Percentiles rank a stretch among this genome's conserved stretches.
phyloP scores from a whole-genome alignment of 1,140 invertebrate genomes.

The Tetraneura akinire region DNA sequence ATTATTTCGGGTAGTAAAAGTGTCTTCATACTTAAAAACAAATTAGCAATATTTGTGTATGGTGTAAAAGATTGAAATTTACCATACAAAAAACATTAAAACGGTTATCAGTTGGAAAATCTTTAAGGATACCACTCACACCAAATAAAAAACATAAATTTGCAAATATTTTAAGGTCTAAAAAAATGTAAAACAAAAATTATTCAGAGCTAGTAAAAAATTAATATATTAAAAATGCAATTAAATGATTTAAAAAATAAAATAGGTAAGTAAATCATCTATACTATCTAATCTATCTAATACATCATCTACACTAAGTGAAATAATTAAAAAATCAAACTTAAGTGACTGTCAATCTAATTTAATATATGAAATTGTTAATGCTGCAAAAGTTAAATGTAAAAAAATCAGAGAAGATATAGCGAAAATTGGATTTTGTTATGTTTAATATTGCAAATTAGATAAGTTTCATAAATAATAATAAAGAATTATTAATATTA shows the following conservation, averaged over 20 bases:
- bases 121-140: background rate
- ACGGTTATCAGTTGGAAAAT: background rate
- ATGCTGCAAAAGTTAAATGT: background rate
- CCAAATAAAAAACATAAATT: background rate
- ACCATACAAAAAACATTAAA: background rate
- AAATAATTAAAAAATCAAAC: background rate
- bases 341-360: background rate
- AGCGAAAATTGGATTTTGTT: slow-evolving; percentile 2
- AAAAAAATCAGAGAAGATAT: background rate
- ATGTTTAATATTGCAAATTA: slow-evolving; percentile 9
- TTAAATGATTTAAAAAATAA: no score
- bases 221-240: background rate
- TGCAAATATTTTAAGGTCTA: background rate
- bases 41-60: background rate
- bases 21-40: no score
- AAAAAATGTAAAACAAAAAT: background rate
- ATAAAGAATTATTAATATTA: background rate
- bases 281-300: no score
- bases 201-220: background rate
- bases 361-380: background rate
- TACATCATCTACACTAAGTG: background rate
- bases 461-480: slow-evolving; percentile 58
- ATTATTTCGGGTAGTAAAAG: no score
- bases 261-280: no score
- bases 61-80: background rate